phyloP scores from a whole-genome alignment of 2,888 invertebrate genomes.

The Falcaria lacertinaria region DNA sequence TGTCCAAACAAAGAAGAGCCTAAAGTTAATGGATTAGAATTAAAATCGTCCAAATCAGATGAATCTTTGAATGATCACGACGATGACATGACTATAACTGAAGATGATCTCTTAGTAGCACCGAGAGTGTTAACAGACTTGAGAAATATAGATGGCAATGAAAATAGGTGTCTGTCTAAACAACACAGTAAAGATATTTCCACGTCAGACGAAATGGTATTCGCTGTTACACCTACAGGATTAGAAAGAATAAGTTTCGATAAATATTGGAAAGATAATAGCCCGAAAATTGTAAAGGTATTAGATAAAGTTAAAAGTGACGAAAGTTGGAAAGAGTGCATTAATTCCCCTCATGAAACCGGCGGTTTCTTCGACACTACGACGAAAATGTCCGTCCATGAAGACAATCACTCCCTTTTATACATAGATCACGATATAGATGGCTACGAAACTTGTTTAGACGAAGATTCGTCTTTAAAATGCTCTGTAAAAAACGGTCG shows the following conservation, averaged over 20 bases:
- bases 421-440: conserved; percentile 75
- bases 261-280: conserved; percentile 68
- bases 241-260: conserved; percentile 75
- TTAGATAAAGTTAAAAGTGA: conserved; percentile 59
- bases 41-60: conserved; percentile 63
- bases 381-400: conserved; percentile 59
- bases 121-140: conserved; percentile 59
- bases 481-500: conserved; percentile 53
- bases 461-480: conserved; percentile 76
- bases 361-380: conserved; percentile 52
- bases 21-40: conserved; percentile 52
- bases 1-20: conserved; percentile 22
- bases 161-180: conserved; percentile 55
- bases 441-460: conserved; percentile 82
- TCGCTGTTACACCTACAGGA: conserved; percentile 74
- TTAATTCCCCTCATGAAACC: conserved; percentile 56
- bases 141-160: conserved; percentile 50
- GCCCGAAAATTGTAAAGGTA: conserved; percentile 36
- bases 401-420: conserved; percentile 58
- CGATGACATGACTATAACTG: conserved; percentile 74
- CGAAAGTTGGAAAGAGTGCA: conserved; percentile 68
- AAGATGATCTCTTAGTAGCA: conserved; percentile 60
- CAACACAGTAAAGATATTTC: conserved; percentile 75
- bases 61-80: conserved; percentile 68
- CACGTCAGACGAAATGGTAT: conserved; percentile 77